Evolutionary conservation across 2,797 vertebrate genomes (phyloP).

Genomic region (Helarctos malayanus): DNA sequence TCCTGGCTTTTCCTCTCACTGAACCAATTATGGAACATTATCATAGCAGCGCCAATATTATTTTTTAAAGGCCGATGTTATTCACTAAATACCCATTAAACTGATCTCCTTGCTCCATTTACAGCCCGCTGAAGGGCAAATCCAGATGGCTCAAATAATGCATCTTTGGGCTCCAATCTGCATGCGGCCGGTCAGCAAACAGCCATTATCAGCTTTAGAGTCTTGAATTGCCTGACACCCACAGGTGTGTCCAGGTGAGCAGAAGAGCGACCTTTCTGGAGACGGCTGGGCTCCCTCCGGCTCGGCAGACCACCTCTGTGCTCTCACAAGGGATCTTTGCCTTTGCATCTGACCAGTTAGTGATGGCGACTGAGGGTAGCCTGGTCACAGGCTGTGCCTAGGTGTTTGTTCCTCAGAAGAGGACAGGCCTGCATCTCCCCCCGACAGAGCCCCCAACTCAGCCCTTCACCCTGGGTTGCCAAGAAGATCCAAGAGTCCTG

Average conservation of each 20-base stretch:
- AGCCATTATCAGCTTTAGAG: not conserved
- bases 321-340: not conserved
- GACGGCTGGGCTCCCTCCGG: not conserved
- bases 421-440: not conserved
- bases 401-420: not conserved
- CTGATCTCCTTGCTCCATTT: conserved; percentile 50
- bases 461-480: not conserved
- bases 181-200: not conserved
- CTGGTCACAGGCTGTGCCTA: not conserved
- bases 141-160: conserved; percentile 67
- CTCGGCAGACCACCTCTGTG: not conserved
- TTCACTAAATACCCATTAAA: conserved; percentile 77
- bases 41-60: not conserved
- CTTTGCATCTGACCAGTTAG: not conserved
- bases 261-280: not conserved
- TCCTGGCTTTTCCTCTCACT: not conserved
- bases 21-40: conserved; percentile 55
- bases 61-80: conserved; percentile 74
- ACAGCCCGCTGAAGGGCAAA: conserved; percentile 54
- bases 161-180: not conserved
- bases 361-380: not conserved
- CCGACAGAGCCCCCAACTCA: not conserved
- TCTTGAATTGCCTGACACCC: not conserved
- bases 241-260: conserved; percentile 51
- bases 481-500: not conserved